Conservation (phyloP, 2,113 vertebrate species). For the Ceyx cyanopectus region DNA sequence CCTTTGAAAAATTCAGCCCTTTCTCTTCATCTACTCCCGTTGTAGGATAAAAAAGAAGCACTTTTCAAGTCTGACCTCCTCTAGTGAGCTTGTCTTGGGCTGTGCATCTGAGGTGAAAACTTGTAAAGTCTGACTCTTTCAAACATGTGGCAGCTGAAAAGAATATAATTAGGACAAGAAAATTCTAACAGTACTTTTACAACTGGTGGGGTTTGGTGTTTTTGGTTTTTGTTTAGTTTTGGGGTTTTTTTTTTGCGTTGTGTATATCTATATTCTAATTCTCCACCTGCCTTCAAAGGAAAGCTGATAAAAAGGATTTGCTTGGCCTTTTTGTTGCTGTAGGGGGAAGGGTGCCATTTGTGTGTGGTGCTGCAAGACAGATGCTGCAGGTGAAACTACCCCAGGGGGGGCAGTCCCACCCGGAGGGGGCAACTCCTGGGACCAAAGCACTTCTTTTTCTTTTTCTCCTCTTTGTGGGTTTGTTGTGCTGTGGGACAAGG, state of each 20-base stretch:
- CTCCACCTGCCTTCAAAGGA: slow-evolving; percentile 49
- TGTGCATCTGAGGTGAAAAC: not conserved
- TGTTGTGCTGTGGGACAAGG: not conserved
- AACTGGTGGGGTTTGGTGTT: not conserved
- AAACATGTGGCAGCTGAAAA: slow-evolving; percentile 11
- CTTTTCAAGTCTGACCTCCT: not conserved
- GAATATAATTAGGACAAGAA: not conserved
- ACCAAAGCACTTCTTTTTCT: not conserved
- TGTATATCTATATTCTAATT: not conserved
- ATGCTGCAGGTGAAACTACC: slow-evolving; percentile 42
- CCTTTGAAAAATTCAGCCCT: not conserved
- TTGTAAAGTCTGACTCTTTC: not conserved
- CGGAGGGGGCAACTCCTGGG: not conserved
- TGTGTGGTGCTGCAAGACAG: not conserved
- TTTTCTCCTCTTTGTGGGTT: not conserved
- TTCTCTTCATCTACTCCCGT: not conserved
- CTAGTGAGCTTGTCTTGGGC: not conserved
- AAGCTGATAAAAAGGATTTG: slow-evolving; percentile 56
- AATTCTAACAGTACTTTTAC: slow-evolving; percentile 21
- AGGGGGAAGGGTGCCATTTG: slow-evolving; percentile 18
- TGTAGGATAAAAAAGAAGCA: not conserved
- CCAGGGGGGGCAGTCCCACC: not conserved
- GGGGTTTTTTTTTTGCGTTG: not conserved
- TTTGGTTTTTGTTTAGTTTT: not conserved
- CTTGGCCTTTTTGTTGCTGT: slow-evolving; percentile 36